Base-by-base conservation (phyloP, 2,888 invertebrate genomes). In the Drosophila kanekoi region DNA sequence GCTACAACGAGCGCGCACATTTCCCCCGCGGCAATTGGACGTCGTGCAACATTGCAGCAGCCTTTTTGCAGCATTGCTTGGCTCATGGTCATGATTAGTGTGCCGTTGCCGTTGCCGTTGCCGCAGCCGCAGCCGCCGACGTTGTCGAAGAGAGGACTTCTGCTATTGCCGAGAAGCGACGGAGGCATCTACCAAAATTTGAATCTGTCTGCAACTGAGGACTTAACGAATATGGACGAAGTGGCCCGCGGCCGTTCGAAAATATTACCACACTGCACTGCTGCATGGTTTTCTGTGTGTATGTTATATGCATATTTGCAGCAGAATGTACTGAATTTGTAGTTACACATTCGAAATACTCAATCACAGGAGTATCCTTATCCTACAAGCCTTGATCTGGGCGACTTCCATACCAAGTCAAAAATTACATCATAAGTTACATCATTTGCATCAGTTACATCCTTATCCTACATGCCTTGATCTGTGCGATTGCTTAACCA, bases 141-240 rank as follows among this genome's bases (percentile, higher is more conserved):
- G 52, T 41, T 45, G 65, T 51, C 44, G 14, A 48, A 62, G 48
- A 43, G 48, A 35, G 52, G 59, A 59, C 51, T 61, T 60, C 53
- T 57, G 67, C 72, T 70, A 58, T 70, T 57, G 65, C 65, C 60
- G 41, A 53, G 58, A 66, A 60, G 63, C 63, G 66, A 70, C 32
- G 56, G 74, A 66, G 69, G 73, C 79, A 85, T 85, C 84, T 74
- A 81, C 85, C 81, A 74, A 88, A 86, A 88, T 90, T 90, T 80
- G 82, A 89, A 87, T 90, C 89, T 88, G 89, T 88, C 87, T 87
- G 87, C 88, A 90, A 89, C 89, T 89, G 81, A 85, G 78, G 82
- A 84, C 82, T 85, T 83, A 90, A 90, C 88, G 87, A 89, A 90
- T 89, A 89, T 87, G 85, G 89, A 85, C 89, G 69, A 87, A 87